Percentiles rank a stretch among this genome's conserved stretches.
These are phyloP conservation scores for Heliconius aoede DNA, from an alignment of 2,888 invertebrate genomes.

Conservation along the genomic window DNA sequence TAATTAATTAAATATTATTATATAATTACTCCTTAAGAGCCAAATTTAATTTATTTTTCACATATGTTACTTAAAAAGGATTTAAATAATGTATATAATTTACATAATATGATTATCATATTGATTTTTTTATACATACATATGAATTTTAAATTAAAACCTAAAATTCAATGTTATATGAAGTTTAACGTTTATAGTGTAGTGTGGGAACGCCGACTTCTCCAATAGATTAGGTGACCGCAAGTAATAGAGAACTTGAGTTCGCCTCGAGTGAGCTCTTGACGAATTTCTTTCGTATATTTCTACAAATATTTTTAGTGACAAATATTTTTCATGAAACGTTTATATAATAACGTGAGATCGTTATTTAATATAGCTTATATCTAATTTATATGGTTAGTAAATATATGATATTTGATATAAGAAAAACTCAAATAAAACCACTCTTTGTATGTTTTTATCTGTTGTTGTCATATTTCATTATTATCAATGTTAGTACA, in stretches of 20 bases:
- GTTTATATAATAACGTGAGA: slow-evolving; percentile 18
- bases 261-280: slow-evolving; percentile 60
- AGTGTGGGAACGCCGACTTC: slow-evolving; percentile 40
- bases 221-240: slow-evolving; percentile 54
- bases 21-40: too few species aligned
- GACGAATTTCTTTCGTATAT: slow-evolving; percentile 59
- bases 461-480: too few species aligned
- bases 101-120: too few species aligned
- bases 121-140: too few species aligned
- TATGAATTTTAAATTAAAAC: too few species aligned
- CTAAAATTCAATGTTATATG: slow-evolving; percentile 26
- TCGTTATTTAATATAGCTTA: slow-evolving; percentile 14
- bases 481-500: too few species aligned
- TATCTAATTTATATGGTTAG: not conserved
- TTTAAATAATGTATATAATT: too few species aligned
- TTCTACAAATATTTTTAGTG: slow-evolving; percentile 62
- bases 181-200: slow-evolving; percentile 34
- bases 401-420: not conserved
- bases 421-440: too few species aligned
- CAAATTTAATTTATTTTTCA: too few species aligned
- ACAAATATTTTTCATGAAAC: slow-evolving; percentile 21
- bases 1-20: too few species aligned
- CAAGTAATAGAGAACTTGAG: slow-evolving; percentile 68
- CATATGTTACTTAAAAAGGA: too few species aligned
- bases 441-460: too few species aligned